Base-by-base conservation (phyloP, 2,113 vertebrate genomes). In the Myotis yumanensis region DNA sequence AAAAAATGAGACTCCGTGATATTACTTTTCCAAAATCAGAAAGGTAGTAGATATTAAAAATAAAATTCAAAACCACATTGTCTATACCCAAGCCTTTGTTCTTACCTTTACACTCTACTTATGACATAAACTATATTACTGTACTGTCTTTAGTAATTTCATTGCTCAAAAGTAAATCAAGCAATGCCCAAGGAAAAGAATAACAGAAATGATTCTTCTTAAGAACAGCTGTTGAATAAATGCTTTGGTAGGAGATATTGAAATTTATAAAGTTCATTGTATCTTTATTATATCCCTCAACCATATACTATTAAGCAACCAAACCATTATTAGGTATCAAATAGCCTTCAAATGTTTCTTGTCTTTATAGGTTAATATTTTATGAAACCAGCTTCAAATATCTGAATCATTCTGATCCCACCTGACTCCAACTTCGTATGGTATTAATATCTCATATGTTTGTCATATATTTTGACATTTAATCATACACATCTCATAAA, bases 161-260 rank as follows among this genome's bases (percentile, higher is more conserved):
- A 73, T 90, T 88, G 94, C 95, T 84, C 86, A 96, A 87, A 66
- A 88, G 10, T 79, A 64, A 91, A 76, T 79, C 59, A 75, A 80
- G n/a, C 11, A 79, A 43, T 80, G 8, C 7, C 32, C 43, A 87
- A 15, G 23, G 59, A 28, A 77, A 90, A 79, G 3, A 87, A 80
- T 0, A 89, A 82, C 2, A 93, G 25, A 77, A 35, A 69, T 57
- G 17, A 62, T 11, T 46, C 46, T 46, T 46, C 46, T 46, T 46
- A 46, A 46, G 20, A 2, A 89, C 3, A 54, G 46, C 4, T 81
- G 11, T 87, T 85, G 25, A 73, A 66, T 90, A 82, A 85, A 81
- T 64, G 28, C 28, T 88, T 68, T 76, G 75, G 8, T 73, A 85
- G 16, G 11, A 90, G 25, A 59, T 51, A 71, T 4, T n/a, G 75